phyloP scores from a whole-genome alignment of 2,113 vertebrate species.

The Apteryx mantelli region DNA sequence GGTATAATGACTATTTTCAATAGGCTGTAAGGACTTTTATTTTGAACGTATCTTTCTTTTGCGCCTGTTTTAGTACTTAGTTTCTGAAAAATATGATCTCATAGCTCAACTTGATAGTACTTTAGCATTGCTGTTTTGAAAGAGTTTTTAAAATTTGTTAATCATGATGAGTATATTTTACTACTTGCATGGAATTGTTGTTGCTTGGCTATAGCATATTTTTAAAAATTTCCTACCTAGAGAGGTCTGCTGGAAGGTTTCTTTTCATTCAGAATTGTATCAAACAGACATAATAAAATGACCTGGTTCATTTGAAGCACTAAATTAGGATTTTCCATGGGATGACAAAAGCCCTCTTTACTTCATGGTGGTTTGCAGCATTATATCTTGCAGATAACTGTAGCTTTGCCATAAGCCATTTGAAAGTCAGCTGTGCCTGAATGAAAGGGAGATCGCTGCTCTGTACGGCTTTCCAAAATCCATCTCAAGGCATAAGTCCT shows the following conservation, averaged over 20 bases:
- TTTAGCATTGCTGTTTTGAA: background rate
- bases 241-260: background rate
- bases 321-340: background rate
- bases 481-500: background rate
- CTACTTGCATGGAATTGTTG: background rate
- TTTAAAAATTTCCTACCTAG: background rate
- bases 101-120: background rate
- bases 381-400: background rate
- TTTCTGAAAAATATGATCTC: background rate
- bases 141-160: background rate
- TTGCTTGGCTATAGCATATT: background rate
- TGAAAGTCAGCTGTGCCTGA: background rate
- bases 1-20: background rate
- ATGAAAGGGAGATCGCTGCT: background rate
- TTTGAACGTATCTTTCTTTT: background rate
- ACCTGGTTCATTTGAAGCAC: background rate
- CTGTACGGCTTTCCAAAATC: background rate
- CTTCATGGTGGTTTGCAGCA: background rate
- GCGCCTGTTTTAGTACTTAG: background rate
- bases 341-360: background rate
- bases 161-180: background rate
- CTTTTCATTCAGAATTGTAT: background rate
- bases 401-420: background rate
- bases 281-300: background rate
- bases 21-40: background rate